A percentile compares a stretch with the other conserved stretches of the same genome.
Conservation (phyloP, 2,888 invertebrate species). For the Ormyrus labotus region DNA sequence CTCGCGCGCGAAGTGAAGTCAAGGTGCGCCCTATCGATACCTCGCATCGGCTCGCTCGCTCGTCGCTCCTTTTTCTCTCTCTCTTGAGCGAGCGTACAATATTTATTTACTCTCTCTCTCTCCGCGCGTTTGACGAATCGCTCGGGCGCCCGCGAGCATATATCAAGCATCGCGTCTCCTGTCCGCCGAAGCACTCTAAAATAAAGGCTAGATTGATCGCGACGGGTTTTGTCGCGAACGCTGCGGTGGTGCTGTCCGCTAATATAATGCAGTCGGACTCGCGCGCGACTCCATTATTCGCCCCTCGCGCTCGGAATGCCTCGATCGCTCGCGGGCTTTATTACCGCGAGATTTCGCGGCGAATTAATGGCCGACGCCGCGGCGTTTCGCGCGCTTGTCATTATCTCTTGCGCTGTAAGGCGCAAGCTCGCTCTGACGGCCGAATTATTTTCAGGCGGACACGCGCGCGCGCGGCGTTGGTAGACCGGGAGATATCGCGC, state of each 20-base stretch:
- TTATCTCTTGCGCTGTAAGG: neutral
- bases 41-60: neutral
- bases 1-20: too few species aligned
- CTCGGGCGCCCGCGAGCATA: neutral
- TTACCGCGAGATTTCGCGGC: neutral
- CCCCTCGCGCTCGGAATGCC: too few species aligned
- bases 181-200: neutral
- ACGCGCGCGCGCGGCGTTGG: too few species aligned
- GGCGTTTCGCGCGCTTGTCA: slow-evolving; percentile 3
- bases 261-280: neutral
- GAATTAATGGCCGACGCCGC: slow-evolving; percentile 2
- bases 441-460: neutral
- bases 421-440: neutral
- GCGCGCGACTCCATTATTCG: neutral
- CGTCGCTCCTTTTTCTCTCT: neutral
- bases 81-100: neutral
- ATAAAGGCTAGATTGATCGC: slow-evolving; percentile 24
- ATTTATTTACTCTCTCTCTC: neutral
- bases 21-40: too few species aligned
- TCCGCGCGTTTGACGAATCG: slow-evolving; percentile 14
- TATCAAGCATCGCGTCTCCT: neutral
- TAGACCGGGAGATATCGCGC: too few species aligned
- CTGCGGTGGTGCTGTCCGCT: neutral
- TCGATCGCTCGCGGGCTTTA: too few species aligned
- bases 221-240: neutral